Evolutionary conservation across 2,113 vertebrate species (phyloP).

Genomic region (Lutjanus erythropterus): DNA sequence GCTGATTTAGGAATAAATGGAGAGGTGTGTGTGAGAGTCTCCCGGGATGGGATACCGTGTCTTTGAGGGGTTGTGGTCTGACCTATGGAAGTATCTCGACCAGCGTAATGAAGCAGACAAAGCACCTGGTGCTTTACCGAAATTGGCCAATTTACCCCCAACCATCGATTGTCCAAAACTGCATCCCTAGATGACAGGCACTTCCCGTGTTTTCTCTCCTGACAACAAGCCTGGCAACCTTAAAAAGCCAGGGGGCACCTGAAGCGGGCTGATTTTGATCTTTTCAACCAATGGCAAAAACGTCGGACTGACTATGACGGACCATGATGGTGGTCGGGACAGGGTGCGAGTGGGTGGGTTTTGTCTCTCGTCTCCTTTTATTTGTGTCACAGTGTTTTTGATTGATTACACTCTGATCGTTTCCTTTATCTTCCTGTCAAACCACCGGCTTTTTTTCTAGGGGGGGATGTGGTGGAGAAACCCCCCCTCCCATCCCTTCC

Average conservation of each 20-base stretch:
- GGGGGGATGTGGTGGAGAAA: background rate
- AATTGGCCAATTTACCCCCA: constrained; percentile 63
- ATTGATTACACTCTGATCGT: constrained; percentile 92
- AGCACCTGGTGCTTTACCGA: constrained; percentile 82
- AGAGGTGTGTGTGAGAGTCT: constrained; percentile 8
- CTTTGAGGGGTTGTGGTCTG: constrained; percentile 67
- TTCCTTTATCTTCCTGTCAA: constrained; percentile 90
- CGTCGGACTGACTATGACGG: constrained; percentile 31
- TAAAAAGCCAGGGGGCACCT: constrained; percentile 75
- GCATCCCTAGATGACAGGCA: constrained; percentile 79
- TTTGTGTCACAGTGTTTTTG: constrained; percentile 88
- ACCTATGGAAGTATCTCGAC: constrained; percentile 54
- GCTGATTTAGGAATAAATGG: constrained; percentile 25
- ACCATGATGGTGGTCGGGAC: constrained; percentile 48
- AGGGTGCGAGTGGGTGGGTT: constrained; percentile 44
- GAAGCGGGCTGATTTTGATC: constrained; percentile 61
- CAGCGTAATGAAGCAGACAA: constrained; percentile 75
- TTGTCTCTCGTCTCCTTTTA: constrained; percentile 86
- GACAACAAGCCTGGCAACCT: constrained; percentile 72
- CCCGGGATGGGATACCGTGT: constrained; percentile 50
- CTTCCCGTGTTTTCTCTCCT: constrained; percentile 35
- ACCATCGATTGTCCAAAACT: constrained; percentile 53
- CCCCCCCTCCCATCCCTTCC: constrained; percentile 78
- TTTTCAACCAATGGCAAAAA: constrained; percentile 55
- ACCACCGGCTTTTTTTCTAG: constrained; percentile 81